Percentiles rank a stretch among this genome's conserved stretches.
Conservation (phyloP, 2,113 vertebrate species). For the Oxyruncus cristatus region DNA sequence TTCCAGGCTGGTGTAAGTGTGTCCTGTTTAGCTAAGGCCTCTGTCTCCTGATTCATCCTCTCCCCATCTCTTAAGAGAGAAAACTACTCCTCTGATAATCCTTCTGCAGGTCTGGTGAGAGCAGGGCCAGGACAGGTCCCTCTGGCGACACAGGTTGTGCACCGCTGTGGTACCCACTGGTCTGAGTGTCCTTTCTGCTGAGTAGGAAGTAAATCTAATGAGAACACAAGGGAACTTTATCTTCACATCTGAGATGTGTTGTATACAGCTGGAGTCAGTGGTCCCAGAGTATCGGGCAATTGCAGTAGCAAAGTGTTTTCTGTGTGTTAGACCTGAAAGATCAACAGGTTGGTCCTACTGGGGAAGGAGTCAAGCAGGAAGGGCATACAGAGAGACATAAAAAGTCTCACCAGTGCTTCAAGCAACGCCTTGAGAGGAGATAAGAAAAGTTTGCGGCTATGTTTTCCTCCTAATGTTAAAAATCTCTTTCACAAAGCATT, state of each 20-base stretch:
- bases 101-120: background rate
- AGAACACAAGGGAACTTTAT: background rate
- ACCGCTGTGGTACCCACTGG: accelerated
- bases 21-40: background rate
- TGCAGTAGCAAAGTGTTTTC: background rate
- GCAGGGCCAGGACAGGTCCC: background rate
- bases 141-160: no score
- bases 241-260: background rate
- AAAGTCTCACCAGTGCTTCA: background rate
- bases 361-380: background rate
- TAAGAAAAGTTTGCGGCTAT: background rate
- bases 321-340: background rate
- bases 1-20: background rate
- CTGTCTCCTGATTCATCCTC: no score
- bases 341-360: background rate
- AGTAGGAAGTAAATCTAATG: background rate
- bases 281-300: background rate
- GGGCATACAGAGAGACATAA: background rate
- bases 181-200: background rate
- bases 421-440: background rate
- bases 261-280: background rate
- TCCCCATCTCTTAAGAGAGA: background rate
- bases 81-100: background rate
- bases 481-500: background rate
- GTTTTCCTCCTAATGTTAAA: background rate